These are phyloP conservation scores for Latrodectus geometricus DNA, from an alignment of 1,140 invertebrate genomes.

Conservation along the genomic window DNA sequence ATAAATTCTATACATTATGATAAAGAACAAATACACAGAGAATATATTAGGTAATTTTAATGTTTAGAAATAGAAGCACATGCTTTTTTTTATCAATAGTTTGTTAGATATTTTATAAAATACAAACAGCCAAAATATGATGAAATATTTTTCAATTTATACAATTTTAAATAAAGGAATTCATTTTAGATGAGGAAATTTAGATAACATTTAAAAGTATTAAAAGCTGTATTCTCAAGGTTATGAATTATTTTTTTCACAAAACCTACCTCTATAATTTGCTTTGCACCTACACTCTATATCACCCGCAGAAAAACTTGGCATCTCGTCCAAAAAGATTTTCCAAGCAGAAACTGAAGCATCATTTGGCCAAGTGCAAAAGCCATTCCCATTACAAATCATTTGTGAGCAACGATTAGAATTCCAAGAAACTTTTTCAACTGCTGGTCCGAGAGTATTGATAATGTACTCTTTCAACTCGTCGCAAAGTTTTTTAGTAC, in stretches of 20 bases:
- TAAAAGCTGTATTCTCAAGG: too few species aligned
- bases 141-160: too few species aligned
- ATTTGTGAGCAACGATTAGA: not conserved
- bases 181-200: too few species aligned
- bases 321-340: not conserved
- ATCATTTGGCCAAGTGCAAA: constrained; percentile 19
- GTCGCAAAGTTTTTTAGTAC: not conserved
- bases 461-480: not conserved
- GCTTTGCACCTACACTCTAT: not conserved
- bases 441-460: constrained; percentile 13
- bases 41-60: too few species aligned
- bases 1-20: too few species aligned
- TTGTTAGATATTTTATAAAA: too few species aligned
- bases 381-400: constrained; percentile 18
- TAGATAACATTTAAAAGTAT: too few species aligned
- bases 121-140: too few species aligned
- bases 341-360: not conserved
- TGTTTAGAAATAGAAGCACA: too few species aligned
- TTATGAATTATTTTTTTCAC: not conserved
- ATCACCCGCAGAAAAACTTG: not conserved
- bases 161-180: too few species aligned
- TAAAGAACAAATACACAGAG: too few species aligned
- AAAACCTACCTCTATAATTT: not conserved
- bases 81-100: too few species aligned
- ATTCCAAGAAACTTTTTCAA: not conserved